Evolutionary conservation across 1,140 invertebrate genomes (phyloP).

Genomic region (roundworm (Caenorhabditis elegans)): WBcel235 BX284602.5:319501-320000

Average conservation of each 20-base stretch:
- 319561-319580: neutral
- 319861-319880: no score
- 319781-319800: neutral
- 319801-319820: neutral
- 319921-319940: no score
- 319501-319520: neutral
- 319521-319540: neutral
- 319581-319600: neutral
- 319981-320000: no score
- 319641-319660: neutral
- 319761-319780: neutral
- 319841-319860: constrained; percentile 22
- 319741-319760: neutral
- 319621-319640: constrained; percentile 4
- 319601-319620: neutral
- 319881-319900: no score
- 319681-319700: neutral
- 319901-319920: no score
- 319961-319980: no score
- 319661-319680: neutral
- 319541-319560: neutral
- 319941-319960: no score
- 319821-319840: constrained; percentile 3
- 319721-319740: no score
- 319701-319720: neutral